Conservation (phyloP, 2,113 vertebrate genomes). For the Oncorhynchus keta region DNA sequence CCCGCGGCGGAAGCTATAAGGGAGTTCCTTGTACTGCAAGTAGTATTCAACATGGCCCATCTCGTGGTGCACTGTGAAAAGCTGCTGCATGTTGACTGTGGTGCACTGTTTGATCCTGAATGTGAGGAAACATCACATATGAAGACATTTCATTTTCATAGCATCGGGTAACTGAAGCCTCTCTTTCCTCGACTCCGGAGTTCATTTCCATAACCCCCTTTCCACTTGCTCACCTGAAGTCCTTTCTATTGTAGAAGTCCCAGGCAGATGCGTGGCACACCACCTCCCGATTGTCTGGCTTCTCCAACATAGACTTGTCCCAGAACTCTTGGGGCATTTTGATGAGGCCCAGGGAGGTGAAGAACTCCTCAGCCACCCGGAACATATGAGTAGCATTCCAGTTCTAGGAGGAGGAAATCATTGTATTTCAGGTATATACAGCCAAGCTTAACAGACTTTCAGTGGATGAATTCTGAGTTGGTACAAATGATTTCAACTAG, state of each 20-base stretch:
- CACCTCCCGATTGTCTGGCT: conserved; percentile 86
- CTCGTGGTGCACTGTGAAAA: conserved; percentile 93
- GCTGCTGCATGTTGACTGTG: conserved; percentile 89
- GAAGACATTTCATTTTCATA: neutral
- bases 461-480: too few relatives aligned
- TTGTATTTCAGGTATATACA: too few relatives aligned
- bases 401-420: conserved; percentile 63
- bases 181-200: neutral
- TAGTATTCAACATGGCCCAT: conserved; percentile 97
- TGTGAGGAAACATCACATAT: neutral
- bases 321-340: conserved; percentile 90
- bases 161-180: neutral
- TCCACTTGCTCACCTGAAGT: conserved; percentile 84
- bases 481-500: too few relatives aligned
- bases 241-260: conserved; percentile 97
- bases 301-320: conserved; percentile 89
- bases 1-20: conserved; percentile 81
- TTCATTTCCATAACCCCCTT: neutral
- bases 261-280: conserved; percentile 96
- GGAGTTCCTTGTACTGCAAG: conserved; percentile 90
- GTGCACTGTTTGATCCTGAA: conserved; percentile 96
- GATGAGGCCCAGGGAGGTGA: conserved; percentile 83
- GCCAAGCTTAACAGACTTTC: too few relatives aligned
- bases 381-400: conserved; percentile 91
- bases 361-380: conserved; percentile 86